phyloP scores from a whole-genome alignment of 2,113 vertebrate genomes.

The Cichladusa arquata region DNA sequence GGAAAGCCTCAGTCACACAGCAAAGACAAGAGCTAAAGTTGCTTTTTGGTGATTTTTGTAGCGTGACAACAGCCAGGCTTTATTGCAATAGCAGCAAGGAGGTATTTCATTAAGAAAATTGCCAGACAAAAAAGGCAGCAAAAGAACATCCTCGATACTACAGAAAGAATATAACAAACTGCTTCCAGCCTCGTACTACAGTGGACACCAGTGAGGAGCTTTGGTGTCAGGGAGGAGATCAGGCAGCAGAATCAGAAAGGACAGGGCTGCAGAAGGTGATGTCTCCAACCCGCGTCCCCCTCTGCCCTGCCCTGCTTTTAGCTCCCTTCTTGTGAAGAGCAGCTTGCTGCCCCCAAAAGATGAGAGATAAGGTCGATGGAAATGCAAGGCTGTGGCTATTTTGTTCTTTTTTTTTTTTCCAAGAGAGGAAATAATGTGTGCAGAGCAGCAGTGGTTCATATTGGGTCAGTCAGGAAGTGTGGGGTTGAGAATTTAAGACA shows the following conservation, averaged over 20 bases:
- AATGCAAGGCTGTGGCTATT: background rate
- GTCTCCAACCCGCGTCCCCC: rapidly evolving
- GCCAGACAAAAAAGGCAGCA: background rate
- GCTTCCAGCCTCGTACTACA: background rate
- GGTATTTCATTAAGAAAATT: background rate
- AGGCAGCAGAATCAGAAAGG: background rate
- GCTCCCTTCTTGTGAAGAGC: background rate
- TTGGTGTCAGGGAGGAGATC: background rate
- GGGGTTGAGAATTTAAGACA: background rate
- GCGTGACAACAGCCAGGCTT: background rate
- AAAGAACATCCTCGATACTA: background rate
- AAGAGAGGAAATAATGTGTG: slow-evolving; percentile 14
- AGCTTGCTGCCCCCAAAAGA: background rate
- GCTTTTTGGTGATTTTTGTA: background rate
- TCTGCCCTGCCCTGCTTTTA: background rate
- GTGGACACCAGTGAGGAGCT: background rate
- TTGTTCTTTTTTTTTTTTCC: background rate
- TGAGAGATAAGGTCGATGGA: background rate
- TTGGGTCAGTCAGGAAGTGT: slow-evolving; percentile 47
- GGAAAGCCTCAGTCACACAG: background rate
- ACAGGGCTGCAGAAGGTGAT: background rate
- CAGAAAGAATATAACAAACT: background rate
- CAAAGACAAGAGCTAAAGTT: background rate
- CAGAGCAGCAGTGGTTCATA: background rate
- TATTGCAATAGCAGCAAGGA: background rate